These are phyloP conservation scores for Oncopodura yosiiana DNA, from an alignment of 1,140 invertebrate species.

Conservation along the genomic window DNA sequence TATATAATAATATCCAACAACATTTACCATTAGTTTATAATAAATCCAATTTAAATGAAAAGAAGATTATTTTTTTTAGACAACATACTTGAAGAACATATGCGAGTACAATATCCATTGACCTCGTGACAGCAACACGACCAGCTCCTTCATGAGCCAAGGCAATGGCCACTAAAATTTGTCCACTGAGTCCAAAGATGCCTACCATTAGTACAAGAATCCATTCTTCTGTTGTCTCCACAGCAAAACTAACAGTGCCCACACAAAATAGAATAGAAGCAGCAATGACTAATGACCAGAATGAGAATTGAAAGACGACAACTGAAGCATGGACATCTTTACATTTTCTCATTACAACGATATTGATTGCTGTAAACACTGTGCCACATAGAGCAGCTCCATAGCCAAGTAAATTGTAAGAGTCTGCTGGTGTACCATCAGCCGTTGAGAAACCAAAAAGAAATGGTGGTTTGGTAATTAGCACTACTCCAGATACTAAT, in stretches of 20 bases:
- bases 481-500: conserved; percentile 45
- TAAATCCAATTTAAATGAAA: conserved; percentile 3
- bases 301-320: conserved; percentile 44
- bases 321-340: conserved; percentile 46
- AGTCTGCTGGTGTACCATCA: conserved; percentile 15
- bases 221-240: conserved; percentile 38
- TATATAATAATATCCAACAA: conserved; percentile 1
- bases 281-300: conserved; percentile 41
- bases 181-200: conserved; percentile 42
- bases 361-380: conserved; percentile 46
- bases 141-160: conserved; percentile 46
- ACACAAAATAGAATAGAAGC: conserved; percentile 28
- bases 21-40: not conserved
- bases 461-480: conserved; percentile 48
- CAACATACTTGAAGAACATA: conserved; percentile 42
- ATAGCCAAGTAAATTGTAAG: conserved; percentile 44
- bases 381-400: conserved; percentile 44
- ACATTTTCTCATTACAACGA: conserved; percentile 47
- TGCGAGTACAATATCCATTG: conserved; percentile 46
- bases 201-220: conserved; percentile 36
- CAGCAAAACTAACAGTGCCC: conserved; percentile 34
- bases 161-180: conserved; percentile 44
- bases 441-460: conserved; percentile 39
- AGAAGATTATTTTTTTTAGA: not conserved
- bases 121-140: conserved; percentile 46